A percentile compares a stretch with the other conserved stretches of the same genome.
These are phyloP conservation scores for Dromas ardeola DNA, from an alignment of 2,113 vertebrate genomes.

Conservation along the genomic window DNA sequence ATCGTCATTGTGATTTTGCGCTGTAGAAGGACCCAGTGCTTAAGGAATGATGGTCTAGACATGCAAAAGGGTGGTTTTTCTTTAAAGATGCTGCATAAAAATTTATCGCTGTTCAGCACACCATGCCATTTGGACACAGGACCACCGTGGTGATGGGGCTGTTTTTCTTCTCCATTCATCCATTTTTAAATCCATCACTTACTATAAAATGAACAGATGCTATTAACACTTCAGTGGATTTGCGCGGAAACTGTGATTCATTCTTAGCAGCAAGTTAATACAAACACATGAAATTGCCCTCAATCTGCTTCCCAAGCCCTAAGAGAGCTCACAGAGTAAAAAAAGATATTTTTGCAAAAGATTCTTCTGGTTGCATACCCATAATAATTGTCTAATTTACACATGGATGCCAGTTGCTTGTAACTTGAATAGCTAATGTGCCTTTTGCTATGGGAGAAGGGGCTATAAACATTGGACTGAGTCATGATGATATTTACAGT, in stretches of 20 bases:
- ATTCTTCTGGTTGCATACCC: not conserved
- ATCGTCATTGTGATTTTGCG: not conserved
- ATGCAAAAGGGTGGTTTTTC: not conserved
- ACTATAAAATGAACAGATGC: constrained; percentile 31
- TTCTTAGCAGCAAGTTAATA: constrained; percentile 27
- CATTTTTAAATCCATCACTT: constrained; percentile 43
- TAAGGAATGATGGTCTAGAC: not conserved
- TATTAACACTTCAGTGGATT: constrained; percentile 45
- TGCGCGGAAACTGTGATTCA: constrained; percentile 36
- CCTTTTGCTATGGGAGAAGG: not conserved
- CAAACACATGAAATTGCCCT: constrained; percentile 37
- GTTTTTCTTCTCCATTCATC: not conserved
- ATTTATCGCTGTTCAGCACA: not conserved
- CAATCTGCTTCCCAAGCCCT: not conserved
- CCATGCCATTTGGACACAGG: not conserved
- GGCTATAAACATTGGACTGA: not conserved
- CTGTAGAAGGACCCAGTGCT: not conserved
- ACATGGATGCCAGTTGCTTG: not conserved
- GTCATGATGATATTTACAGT: not conserved
- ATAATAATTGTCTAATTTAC: not conserved
- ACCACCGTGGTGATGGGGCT: constrained; percentile 1
- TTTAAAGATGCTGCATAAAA: not conserved
- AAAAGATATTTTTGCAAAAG: not conserved
- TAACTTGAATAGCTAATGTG: not conserved
- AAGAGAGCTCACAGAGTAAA: not conserved